Base-by-base conservation (phyloP, 2,113 vertebrate species). In the Psammodynastes pulverulentus region DNA sequence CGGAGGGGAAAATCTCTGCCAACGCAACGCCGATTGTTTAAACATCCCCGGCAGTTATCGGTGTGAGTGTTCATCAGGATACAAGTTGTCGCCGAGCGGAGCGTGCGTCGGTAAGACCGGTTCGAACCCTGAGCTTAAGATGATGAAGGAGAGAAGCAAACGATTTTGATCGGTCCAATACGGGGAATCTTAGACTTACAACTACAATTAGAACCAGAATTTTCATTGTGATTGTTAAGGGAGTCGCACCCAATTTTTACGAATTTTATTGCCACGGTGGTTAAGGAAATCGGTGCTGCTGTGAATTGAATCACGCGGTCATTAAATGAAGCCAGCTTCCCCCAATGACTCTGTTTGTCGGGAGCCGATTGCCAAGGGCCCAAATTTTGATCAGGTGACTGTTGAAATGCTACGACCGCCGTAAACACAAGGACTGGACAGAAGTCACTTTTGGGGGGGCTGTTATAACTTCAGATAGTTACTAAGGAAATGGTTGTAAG, bases 41-140 rank as follows among this genome's bases (percentile, higher is more conserved):
- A 99, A 99, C 96, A 98, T 98, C 96, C 98, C 98, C 0, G 98
- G 99, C 67, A 99, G 98, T 94, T 99, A 98, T 97, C 98, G 97
- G 96, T 99, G 99, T 95, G 97, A 98, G 91, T 99, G 99, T 53
- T 97, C 98, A 8, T 97, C 95, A 0, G 98, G 99, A 0, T 99
- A 98, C 97, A 98, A 98, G 94, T 98, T 98, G 88, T 99, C 98
- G 0, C 98, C 98, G 1, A 98, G 98, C 0, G 98, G 99, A 9
- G 98, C 98, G 84, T 99, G 98, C 9, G 93, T 99, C 94, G 99
- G 98, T 99, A 96, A 98, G 98, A 79, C 43, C 49, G 2, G 48
- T 86, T 23, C 84, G 12, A 39, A 19, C 67, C 15, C 67, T 39
- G 1, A 79, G 2, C 15, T n/a, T 67, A n/a, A 67, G 62, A 26